Evolutionary conservation across 2,797 vertebrate species (phyloP), one percentile per base, ranked within the genome.

Genomic region (Gambusia yucatana): DNA sequence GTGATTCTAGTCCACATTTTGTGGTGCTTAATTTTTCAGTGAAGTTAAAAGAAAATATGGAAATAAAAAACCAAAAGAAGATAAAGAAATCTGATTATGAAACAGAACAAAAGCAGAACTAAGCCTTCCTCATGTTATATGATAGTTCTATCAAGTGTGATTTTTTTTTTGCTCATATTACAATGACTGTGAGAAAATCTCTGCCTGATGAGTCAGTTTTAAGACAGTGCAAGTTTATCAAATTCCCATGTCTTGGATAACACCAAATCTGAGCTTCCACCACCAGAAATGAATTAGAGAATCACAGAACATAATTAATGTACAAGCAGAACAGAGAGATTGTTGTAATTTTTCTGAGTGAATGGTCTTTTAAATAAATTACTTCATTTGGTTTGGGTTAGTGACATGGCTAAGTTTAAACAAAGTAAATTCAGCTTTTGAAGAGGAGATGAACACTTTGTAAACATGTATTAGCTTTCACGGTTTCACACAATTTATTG

Each of bases 131-230:
- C 16, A 16, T 33, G 17, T 33, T 44, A 46, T 10, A 46, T 61
- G 28, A 47, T 28, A 44, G 43, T 74, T 25, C 7, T 43, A 75
- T 75, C 22, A 41, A 25, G 36, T 41, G 22, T 39, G 33, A 39
- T 41, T 30, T 48, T 73, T 41, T 46, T 14, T 47, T 25, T 33
- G 13, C 50, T 73, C 52, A 75, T 30, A 75, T 75, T 75, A 44
- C 73, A 59, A 44, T 61, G 73, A 75, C 50, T 59, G 25, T 52
- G 72, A 74, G 52, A 7, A 75, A 61, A 46, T 8, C 14, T 17
- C 57, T 30, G 8, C 39, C 39, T 30, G 41, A 59, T 75, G 39
- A 44, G 39, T 44, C 39, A 20, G 16, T 30, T 61, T 57, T 3
- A 69, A 73, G 48, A 13, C 20, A 4, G 52, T 74, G 25, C 7